These are phyloP conservation scores for Gobionotothen gibberifrons DNA, from an alignment of 2,797 vertebrate genomes.

Conservation along the genomic window DNA sequence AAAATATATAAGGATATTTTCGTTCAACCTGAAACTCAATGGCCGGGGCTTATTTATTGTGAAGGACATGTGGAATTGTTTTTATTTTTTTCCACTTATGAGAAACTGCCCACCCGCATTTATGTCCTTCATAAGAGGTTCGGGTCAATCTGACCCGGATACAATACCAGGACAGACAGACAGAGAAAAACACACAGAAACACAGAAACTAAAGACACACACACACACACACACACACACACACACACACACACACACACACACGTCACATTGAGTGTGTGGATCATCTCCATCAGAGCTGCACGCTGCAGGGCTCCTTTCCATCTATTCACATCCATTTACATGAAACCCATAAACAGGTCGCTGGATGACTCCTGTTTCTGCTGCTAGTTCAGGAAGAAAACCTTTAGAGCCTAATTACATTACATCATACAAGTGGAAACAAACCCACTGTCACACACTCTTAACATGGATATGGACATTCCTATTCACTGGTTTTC, in stretches of 20 bases:
- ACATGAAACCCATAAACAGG: constrained; percentile 61
- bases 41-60: no score
- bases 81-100: no score
- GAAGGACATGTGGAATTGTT: no score
- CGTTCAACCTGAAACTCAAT: no score
- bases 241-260: constrained; percentile 18
- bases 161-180: no score
- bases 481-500: background rate
- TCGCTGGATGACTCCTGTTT: constrained; percentile 50
- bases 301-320: constrained; percentile 57
- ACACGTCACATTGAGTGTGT: constrained; percentile 54
- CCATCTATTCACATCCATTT: constrained; percentile 61
- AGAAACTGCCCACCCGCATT: no score
- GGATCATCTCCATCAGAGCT: constrained; percentile 44
- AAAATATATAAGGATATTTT: no score
- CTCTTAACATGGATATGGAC: background rate
- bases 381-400: constrained; percentile 40
- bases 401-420: constrained; percentile 49
- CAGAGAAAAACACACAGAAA: no score
- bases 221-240: no score
- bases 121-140: no score
- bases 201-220: no score
- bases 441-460: constrained; percentile 43
- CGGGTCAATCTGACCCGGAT: no score
- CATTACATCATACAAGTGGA: constrained; percentile 40